These are phyloP conservation scores for Macroramphosus scolopax DNA, from an alignment of 2,797 vertebrate genomes.

Conservation along the genomic window DNA sequence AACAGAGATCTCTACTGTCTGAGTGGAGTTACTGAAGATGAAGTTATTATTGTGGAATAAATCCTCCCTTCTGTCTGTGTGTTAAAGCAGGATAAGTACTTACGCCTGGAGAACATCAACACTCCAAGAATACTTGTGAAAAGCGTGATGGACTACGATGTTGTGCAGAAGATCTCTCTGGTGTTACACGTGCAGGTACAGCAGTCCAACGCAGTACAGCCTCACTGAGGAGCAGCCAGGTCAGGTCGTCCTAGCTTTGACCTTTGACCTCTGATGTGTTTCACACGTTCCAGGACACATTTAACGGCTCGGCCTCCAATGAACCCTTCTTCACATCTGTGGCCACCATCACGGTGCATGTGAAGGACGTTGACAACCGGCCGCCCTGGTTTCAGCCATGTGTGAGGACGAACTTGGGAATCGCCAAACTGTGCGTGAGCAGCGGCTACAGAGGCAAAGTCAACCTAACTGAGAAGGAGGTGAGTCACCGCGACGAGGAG, in stretches of 20 bases:
- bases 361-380: conserved; percentile 79
- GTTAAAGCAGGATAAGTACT: conserved; percentile 73
- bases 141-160: conserved; percentile 76
- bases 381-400: conserved; percentile 84
- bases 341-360: conserved; percentile 72
- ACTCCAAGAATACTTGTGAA: conserved; percentile 74
- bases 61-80: neutral
- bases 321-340: conserved; percentile 75
- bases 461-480: conserved; percentile 81
- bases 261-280: conserved; percentile 3
- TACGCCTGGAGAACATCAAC: conserved; percentile 74
- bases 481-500: conserved; percentile 16
- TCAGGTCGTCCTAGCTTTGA: fast-evolving
- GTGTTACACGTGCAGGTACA: conserved; percentile 77
- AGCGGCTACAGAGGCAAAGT: conserved; percentile 76
- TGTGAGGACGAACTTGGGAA: conserved; percentile 60
- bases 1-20: too few relatives aligned
- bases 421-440: conserved; percentile 78
- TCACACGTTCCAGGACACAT: conserved; percentile 67
- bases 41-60: too few relatives aligned
- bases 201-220: fast-evolving
- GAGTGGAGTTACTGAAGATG: too few relatives aligned
- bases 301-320: conserved; percentile 58
- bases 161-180: conserved; percentile 74
- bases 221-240: neutral